Percentiles rank a stretch among this genome's conserved stretches.
Conservation (phyloP, 1,140 invertebrate genomes). For the Schmidtea mediterranea region DNA sequence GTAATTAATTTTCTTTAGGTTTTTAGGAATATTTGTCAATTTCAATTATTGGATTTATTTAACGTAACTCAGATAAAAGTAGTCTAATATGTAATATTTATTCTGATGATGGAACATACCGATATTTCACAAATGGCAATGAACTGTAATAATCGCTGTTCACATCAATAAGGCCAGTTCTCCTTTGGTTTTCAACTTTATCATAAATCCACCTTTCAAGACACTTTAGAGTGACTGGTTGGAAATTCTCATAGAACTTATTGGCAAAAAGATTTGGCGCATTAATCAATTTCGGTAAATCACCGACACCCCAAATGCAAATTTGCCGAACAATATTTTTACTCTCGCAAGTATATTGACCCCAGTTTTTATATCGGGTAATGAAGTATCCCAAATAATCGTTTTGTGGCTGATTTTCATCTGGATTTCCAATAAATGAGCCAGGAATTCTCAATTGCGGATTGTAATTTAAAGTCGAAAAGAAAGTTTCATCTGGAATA, state of each 20-base stretch:
- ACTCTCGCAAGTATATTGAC: background rate
- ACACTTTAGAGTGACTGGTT: conserved; percentile 15
- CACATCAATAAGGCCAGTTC: too few relatives aligned
- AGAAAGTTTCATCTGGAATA: conserved; percentile 11
- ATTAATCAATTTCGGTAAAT: conserved; percentile 12
- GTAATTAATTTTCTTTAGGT: too few relatives aligned
- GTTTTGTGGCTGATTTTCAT: background rate
- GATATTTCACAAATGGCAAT: too few relatives aligned
- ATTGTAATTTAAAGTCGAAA: conserved; percentile 10
- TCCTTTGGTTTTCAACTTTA: too few relatives aligned
- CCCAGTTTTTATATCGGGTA: conserved; percentile 2
- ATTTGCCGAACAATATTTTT: conserved; percentile 10
- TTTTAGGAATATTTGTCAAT: too few relatives aligned
- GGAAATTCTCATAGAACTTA: conserved; percentile 16
- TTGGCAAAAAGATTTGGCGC: conserved; percentile 17
- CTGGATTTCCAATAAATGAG: conserved; percentile 2
- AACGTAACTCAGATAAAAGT: too few relatives aligned
- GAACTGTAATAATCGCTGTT: too few relatives aligned
- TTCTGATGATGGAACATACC: too few relatives aligned
- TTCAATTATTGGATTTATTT: too few relatives aligned
- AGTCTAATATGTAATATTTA: too few relatives aligned
- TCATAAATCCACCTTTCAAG: conserved; percentile 13
- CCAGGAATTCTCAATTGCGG: conserved; percentile 8
- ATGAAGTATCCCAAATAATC: too few relatives aligned
- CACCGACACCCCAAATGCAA: conserved; percentile 15